A percentile compares a stretch with the other conserved stretches of the same genome.
Evolutionary conservation across 2,797 vertebrate genomes (phyloP).

Genomic region (Dendrocincla tyrannina): DNA sequence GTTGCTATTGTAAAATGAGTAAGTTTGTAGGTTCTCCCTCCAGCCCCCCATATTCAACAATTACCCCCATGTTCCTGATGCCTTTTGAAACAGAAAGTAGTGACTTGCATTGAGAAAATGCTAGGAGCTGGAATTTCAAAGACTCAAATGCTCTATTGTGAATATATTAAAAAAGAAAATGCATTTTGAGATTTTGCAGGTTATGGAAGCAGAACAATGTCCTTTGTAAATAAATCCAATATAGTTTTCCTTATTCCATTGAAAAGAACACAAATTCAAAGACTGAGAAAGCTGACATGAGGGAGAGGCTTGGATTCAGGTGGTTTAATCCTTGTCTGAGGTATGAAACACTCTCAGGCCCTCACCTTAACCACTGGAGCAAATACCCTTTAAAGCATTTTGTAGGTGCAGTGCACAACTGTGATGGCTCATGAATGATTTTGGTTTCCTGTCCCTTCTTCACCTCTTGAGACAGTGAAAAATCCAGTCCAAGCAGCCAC

Average conservation of each 20-base stretch:
- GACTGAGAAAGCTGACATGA: background rate
- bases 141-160: background rate
- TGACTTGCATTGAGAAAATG: background rate
- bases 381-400: background rate
- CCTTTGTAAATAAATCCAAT: background rate
- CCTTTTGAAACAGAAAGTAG: background rate
- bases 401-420: background rate
- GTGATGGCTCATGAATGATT: rapidly evolving
- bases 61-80: background rate
- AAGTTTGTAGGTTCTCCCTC: background rate
- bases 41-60: background rate
- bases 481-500: background rate
- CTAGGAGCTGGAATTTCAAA: background rate
- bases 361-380: background rate
- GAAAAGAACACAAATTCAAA: background rate
- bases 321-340: background rate
- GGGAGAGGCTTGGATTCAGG: background rate
- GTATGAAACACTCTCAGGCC: background rate
- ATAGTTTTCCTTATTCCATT: background rate
- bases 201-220: background rate
- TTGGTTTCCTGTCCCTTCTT: background rate
- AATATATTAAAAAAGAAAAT: background rate
- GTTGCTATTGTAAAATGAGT: background rate
- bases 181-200: background rate
- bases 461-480: background rate